A percentile compares a stretch with the other conserved stretches of the same genome.
Evolutionary conservation across 2,113 vertebrate species (phyloP).

Genomic region (Chroicocephalus ridibundus): DNA sequence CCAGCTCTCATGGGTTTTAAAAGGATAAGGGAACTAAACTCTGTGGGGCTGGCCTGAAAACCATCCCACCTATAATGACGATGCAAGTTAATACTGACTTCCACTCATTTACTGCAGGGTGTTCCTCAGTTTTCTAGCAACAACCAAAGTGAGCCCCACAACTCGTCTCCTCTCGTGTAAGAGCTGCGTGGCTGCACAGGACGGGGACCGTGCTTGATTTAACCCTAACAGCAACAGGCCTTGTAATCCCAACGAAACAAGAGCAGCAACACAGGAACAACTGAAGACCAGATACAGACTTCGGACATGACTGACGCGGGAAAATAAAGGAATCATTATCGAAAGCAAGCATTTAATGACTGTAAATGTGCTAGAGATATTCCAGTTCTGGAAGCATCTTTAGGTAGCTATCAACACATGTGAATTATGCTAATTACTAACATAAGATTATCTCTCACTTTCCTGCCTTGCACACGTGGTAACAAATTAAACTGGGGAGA

Average conservation of each 20-base stretch:
- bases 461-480: neutral
- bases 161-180: neutral
- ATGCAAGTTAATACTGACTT: neutral
- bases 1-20: neutral
- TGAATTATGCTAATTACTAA: neutral
- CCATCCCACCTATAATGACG: fast-evolving
- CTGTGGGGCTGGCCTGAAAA: neutral
- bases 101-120: too few relatives aligned
- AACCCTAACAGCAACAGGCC: neutral
- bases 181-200: neutral
- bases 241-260: neutral
- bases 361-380: fast-evolving
- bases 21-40: neutral
- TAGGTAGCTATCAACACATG: neutral
- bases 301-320: fast-evolving
- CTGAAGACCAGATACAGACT: neutral
- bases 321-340: neutral
- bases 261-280: neutral
- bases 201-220: fast-evolving
- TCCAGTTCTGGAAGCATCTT: neutral
- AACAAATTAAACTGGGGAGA: neutral
- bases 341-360: neutral
- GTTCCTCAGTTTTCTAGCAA: neutral
- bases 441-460: neutral
- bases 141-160: neutral